phyloP scores from a whole-genome alignment of 1,140 invertebrate species.

The Diorhabda elongata region DNA sequence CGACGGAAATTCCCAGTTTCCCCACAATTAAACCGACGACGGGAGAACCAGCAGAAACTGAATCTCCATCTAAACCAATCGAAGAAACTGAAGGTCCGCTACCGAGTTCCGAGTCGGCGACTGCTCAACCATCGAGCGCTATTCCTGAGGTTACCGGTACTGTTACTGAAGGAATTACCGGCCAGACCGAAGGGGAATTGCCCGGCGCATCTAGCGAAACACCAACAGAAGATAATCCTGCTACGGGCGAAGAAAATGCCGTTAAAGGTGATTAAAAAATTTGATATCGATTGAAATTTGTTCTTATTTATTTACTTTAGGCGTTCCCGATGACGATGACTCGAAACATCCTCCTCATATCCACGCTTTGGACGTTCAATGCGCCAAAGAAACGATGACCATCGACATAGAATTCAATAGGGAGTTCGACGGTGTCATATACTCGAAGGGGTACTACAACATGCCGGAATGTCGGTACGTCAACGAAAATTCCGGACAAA shows the following conservation, averaged over 20 bases:
- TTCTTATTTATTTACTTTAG: constrained; percentile 2
- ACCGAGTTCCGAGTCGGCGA: too few species aligned
- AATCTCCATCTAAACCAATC: constrained; percentile 12
- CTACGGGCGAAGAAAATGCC: constrained; percentile 11
- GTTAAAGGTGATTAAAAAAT: too few species aligned
- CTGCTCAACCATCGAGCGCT: too few species aligned
- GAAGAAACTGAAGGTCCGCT: too few species aligned
- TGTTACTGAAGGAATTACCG: too few species aligned
- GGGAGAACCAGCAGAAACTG: not conserved
- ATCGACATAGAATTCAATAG: constrained; percentile 76
- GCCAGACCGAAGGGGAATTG: too few species aligned
- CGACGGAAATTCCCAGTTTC: constrained; percentile 11
- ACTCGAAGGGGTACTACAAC: constrained; percentile 74
- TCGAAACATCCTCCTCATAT: constrained; percentile 69
- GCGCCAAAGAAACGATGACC: constrained; percentile 78
- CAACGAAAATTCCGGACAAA: constrained; percentile 62
- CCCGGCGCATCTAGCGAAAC: not conserved
- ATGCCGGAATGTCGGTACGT: constrained; percentile 71
- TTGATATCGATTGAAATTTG: not conserved
- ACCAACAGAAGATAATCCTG: constrained; percentile 3
- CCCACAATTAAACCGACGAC: constrained; percentile 1
- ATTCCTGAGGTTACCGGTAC: too few species aligned
- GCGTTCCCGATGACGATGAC: constrained; percentile 46
- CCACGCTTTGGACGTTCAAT: constrained; percentile 69
- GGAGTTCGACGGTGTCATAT: constrained; percentile 72